Evolutionary conservation across 2,888 invertebrate species (phyloP).

Genomic region (Cremastinae sp.): DNA sequence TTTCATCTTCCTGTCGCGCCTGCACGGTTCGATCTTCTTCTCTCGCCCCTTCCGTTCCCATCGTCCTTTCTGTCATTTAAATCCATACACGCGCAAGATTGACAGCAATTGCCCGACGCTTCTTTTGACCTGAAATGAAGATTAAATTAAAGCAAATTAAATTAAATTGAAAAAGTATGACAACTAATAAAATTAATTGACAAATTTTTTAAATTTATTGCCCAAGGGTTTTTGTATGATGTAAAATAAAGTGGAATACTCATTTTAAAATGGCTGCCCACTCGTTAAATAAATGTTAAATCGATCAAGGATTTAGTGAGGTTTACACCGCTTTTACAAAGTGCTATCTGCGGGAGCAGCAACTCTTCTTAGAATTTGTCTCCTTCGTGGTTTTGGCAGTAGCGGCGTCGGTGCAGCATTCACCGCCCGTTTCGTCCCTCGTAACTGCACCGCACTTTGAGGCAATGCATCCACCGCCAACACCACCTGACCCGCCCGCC

Average conservation of each 20-base stretch:
- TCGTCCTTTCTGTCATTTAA: conserved; percentile 51
- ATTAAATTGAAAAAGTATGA: not conserved
- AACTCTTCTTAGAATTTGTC: conserved; percentile 52
- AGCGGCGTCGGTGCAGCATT: conserved; percentile 66
- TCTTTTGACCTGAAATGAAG: conserved; percentile 66
- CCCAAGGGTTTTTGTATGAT: no score
- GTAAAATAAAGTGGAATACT: not conserved
- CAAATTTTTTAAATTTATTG: no score
- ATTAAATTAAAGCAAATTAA: not conserved
- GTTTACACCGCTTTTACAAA: conserved; percentile 35
- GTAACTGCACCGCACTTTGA: conserved; percentile 70
- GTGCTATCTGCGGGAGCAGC: conserved; percentile 50
- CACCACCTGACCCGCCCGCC: conserved; percentile 43
- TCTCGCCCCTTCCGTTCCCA: conserved; percentile 39
- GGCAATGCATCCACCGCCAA: conserved; percentile 67
- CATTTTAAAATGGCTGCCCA: no score
- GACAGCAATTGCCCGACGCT: conserved; percentile 69
- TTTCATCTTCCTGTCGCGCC: not conserved
- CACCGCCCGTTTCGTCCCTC: conserved; percentile 64
- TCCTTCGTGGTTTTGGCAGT: conserved; percentile 35
- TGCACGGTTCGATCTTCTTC: conserved; percentile 31
- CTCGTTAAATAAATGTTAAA: not conserved
- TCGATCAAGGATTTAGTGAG: conserved; percentile 37
- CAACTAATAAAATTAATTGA: not conserved
- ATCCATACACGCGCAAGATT: conserved; percentile 70